Evolutionary conservation across 2,888 invertebrate species (phyloP), one percentile per base, ranked within the genome.

Genomic region (Tiphia femorata): DNA sequence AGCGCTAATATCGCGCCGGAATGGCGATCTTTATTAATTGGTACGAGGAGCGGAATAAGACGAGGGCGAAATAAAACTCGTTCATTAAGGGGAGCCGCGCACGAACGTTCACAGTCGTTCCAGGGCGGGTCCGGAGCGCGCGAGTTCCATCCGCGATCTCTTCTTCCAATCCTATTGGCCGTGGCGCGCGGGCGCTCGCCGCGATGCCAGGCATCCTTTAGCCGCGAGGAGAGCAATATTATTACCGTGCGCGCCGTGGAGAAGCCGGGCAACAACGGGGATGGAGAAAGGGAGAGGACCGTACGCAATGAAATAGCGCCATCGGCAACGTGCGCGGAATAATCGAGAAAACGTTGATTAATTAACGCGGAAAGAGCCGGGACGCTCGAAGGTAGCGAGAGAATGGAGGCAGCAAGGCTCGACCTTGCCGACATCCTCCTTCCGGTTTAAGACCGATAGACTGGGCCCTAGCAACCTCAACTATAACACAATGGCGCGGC

Each of bases 361-460:
- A 68, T 68, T 63, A 59, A 60, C 55, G 49, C 55, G 62, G 65
- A 65, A 65, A 61, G 65, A 60, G 47, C 50, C 21, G 21, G 23
- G 41, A 38, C 52, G 38, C 38, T 51, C 46, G 43, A 49, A 41
- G 44, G 46, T 37, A 10, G 10, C 7, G 23, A 23, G 20, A 20
- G 47, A 46, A 23, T 19, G 40, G 35, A 17, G 25, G 29, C 25
- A 30, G 49, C 49, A 25, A 20, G 27, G 19, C 16, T 44, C 62
- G 66, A 66, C 62, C 66, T 66, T 66, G 66, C 37, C 38, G 47
- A 51, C 46, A 58, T 59, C 46, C 57, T 43, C 44, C 49, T 55
- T 54, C 47, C 46, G 48, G 46, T 38, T 37, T 42, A 38, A 48
- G 29, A 16, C 33, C 27, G 20, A 38, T 47, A 37, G 37, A 37